Percentiles rank a stretch among this genome's conserved stretches.
Conservation (phyloP, 2,888 invertebrate genomes). For the Agelastica alni region DNA sequence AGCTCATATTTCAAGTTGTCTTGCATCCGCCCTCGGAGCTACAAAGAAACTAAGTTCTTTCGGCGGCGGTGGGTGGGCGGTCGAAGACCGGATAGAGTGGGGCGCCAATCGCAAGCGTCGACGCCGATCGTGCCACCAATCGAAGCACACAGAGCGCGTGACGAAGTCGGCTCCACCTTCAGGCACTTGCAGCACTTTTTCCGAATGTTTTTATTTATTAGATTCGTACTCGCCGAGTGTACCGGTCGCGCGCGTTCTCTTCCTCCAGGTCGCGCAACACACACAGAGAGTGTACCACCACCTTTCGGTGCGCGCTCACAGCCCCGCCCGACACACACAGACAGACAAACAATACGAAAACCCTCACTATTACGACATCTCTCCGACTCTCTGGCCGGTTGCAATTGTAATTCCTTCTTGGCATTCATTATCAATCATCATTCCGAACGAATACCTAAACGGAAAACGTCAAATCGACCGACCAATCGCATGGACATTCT, state of each 20-base stretch:
- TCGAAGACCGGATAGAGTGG: conserved; percentile 42
- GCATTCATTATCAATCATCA: no score
- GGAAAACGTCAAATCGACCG: conserved; percentile 36
- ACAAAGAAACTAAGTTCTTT: conserved; percentile 66
- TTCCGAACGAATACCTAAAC: conserved; percentile 12
- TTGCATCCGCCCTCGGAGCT: conserved; percentile 58
- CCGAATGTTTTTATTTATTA: conserved; percentile 71
- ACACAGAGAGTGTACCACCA: conserved; percentile 46
- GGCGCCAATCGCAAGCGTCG: conserved; percentile 48
- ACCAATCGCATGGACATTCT: no score
- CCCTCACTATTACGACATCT: conserved; percentile 56
- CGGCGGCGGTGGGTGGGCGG: conserved; percentile 53
- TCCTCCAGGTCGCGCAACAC: conserved; percentile 43
- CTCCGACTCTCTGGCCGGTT: conserved; percentile 51
- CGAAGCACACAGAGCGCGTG: conserved; percentile 62
- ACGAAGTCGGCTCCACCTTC: conserved; percentile 48
- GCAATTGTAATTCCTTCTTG: no score
- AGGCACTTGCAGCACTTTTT: conserved; percentile 60
- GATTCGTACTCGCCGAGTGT: conserved; percentile 71
- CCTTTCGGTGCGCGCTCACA: conserved; percentile 39
- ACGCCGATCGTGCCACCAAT: conserved; percentile 57
- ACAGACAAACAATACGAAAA: conserved; percentile 52
- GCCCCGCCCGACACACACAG: conserved; percentile 47
- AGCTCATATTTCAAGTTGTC: conserved; percentile 59
- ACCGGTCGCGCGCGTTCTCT: conserved; percentile 63